Percentiles rank a stretch among this genome's conserved stretches.
phyloP scores from a whole-genome alignment of 2,797 vertebrate species.

The Lepidocolaptes lacrymiger region DNA sequence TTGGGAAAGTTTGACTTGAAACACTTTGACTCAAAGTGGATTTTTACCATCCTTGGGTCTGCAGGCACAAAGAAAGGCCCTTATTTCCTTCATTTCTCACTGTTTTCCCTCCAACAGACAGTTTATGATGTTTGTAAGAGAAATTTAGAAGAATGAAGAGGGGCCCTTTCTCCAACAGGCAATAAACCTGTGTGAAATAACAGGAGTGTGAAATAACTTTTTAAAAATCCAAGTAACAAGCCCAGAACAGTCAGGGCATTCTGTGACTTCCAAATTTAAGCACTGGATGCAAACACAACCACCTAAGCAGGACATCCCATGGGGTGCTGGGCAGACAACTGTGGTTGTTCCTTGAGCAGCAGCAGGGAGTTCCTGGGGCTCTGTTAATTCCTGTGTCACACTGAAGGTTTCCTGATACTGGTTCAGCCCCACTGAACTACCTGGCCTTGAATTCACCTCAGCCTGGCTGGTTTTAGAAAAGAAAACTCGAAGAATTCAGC shows the following conservation, averaged over 20 bases:
- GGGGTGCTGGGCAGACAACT: background rate
- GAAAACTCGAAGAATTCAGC: background rate
- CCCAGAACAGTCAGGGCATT: background rate
- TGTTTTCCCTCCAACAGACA: background rate
- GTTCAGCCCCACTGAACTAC: background rate
- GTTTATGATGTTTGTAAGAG: background rate
- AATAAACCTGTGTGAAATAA: too few relatives aligned
- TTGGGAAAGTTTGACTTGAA: background rate
- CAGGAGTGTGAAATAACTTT: background rate
- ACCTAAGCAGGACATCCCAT: background rate
- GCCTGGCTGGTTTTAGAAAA: background rate
- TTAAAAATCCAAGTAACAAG: background rate
- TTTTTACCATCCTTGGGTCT: background rate
- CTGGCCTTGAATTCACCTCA: background rate
- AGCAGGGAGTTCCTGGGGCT: background rate
- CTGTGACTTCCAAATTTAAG: background rate
- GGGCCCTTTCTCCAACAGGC: fast-evolving
- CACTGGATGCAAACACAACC: fast-evolving
- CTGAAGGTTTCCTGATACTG: background rate
- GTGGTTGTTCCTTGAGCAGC: background rate
- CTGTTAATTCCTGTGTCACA: background rate
- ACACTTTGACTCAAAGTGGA: background rate
- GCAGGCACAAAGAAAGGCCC: background rate
- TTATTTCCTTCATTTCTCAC: background rate
- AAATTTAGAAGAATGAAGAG: background rate